Evolutionary conservation across 2,113 vertebrate species (phyloP).

Genomic region (Trinectes maculatus): DNA sequence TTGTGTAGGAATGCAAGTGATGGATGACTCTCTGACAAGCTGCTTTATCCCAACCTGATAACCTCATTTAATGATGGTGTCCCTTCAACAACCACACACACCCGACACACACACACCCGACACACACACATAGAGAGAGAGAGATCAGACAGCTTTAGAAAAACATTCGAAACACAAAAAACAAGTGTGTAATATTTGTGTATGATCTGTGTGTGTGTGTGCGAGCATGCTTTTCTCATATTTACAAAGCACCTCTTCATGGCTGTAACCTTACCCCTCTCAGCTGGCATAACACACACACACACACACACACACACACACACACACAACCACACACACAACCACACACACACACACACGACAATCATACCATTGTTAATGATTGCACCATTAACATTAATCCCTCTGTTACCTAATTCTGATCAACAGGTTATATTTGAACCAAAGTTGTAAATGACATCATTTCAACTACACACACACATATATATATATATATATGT

Average conservation of each 20-base stretch:
- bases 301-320: conserved; percentile 25
- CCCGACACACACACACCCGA: conserved; percentile 7
- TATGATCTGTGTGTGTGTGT: conserved; percentile 12
- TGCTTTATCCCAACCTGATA: conserved; percentile 67
- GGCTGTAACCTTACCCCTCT: conserved; percentile 68
- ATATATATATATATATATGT: too few species aligned
- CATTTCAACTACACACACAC: not conserved
- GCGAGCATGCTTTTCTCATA: conserved; percentile 18
- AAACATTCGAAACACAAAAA: too few species aligned
- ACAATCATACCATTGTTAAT: conserved; percentile 16
- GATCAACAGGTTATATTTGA: too few species aligned
- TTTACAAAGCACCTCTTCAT: conserved; percentile 68
- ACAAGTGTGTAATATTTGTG: too few species aligned
- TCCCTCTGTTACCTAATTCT: not conserved
- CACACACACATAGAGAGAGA: not conserved
- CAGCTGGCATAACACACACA: conserved; percentile 66
- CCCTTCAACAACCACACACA: conserved; percentile 16
- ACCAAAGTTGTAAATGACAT: too few species aligned
- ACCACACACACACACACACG: conserved; percentile 17
- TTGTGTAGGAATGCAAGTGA: conserved; percentile 74
- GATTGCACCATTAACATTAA: conserved; percentile 19
- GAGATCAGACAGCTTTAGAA: too few species aligned
- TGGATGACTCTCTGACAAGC: conserved; percentile 69
- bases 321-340: conserved; percentile 26
- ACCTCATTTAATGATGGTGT: conserved; percentile 56